These are phyloP conservation scores for Hymenochirus boettgeri DNA, from an alignment of 2,113 vertebrate species.

Conservation along the genomic window DNA sequence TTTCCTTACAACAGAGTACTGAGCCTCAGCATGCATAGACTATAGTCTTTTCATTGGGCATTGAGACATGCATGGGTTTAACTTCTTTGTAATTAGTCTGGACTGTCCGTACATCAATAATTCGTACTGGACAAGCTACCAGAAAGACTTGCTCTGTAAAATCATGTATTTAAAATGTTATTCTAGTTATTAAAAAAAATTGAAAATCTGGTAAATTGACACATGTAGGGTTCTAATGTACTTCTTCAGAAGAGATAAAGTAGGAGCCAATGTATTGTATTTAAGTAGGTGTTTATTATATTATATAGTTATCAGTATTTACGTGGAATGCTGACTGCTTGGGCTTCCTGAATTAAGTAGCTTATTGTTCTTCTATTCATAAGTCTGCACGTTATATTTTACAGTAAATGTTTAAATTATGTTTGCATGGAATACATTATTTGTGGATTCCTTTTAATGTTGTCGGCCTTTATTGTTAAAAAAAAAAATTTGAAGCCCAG, in stretches of 20 bases:
- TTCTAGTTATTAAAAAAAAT: conserved; percentile 5
- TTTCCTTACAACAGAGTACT: neutral
- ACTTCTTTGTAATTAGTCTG: conserved; percentile 1
- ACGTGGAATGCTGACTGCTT: neutral
- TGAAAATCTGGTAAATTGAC: neutral
- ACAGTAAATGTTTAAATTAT: neutral
- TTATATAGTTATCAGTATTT: neutral
- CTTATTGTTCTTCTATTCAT: neutral
- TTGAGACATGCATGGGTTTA: conserved; percentile 3
- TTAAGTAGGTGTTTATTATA: conserved; percentile 6
- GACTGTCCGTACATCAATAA: conserved; percentile 44
- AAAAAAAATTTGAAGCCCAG: neutral
- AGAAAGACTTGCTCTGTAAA: conserved; percentile 55
- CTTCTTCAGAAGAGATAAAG: neutral
- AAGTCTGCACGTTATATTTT: neutral
- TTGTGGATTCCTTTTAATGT: neutral
- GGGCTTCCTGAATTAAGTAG: neutral
- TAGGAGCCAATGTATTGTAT: neutral
- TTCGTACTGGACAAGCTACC: conserved; percentile 58
- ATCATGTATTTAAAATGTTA: conserved; percentile 53
- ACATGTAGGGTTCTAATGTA: neutral
- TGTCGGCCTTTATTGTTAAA: neutral
- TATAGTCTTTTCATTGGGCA: neutral
- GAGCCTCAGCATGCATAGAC: neutral
- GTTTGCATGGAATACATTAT: neutral